phyloP scores from a whole-genome alignment of 2,113 vertebrate genomes.

The Sinocyclocheilus maitianheensis region DNA sequence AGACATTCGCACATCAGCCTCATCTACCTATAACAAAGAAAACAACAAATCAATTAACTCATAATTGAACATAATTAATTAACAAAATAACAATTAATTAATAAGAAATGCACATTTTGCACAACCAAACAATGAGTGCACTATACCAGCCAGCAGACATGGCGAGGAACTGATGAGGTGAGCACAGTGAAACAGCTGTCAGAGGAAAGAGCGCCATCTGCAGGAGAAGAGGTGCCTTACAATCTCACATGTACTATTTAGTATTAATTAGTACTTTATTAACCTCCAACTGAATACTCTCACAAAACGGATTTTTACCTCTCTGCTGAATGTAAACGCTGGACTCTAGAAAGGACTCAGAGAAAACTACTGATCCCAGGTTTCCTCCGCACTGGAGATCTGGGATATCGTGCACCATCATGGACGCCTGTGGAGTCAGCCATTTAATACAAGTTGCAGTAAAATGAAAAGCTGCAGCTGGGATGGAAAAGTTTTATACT shows the following conservation, averaged over 20 bases:
- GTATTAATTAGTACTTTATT: not conserved
- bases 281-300: not conserved
- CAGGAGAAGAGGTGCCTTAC: constrained; percentile 63
- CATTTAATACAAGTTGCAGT: not conserved
- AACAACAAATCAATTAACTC: not conserved
- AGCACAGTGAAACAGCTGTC: constrained; percentile 86
- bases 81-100: no score
- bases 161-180: constrained; percentile 84
- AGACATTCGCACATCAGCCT: constrained; percentile 86
- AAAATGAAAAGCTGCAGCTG: not conserved
- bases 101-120: not conserved
- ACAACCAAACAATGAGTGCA: not conserved
- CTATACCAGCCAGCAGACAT: constrained; percentile 87
- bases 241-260: not conserved
- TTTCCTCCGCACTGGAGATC: constrained; percentile 77
- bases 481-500: constrained; percentile 60
- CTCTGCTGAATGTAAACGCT: constrained; percentile 87
- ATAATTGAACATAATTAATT: no score
- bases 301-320: constrained; percentile 70
- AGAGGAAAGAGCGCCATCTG: constrained; percentile 87
- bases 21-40: constrained; percentile 82
- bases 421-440: constrained; percentile 75
- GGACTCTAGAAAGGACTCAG: constrained; percentile 94
- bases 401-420: constrained; percentile 89
- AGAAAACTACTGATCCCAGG: constrained; percentile 91